These are phyloP conservation scores for Pangasius larnaudii DNA, from an alignment of 2,797 vertebrate species.

Conservation along the genomic window DNA sequence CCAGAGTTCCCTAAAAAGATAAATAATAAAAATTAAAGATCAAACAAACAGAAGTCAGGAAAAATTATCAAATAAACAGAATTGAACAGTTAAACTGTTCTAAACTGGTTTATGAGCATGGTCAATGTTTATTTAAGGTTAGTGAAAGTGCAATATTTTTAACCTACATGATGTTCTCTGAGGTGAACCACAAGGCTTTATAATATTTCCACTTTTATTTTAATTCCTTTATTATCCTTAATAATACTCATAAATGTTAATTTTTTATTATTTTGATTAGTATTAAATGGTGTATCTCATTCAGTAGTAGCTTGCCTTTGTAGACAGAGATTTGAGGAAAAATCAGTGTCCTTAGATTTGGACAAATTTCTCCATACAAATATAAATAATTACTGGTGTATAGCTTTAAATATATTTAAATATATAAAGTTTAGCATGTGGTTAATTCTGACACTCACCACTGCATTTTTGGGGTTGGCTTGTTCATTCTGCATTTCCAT, in stretches of 20 bases:
- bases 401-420: background rate
- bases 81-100: background rate
- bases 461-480: conserved; percentile 87
- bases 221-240: background rate
- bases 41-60: background rate
- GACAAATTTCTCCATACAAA: background rate
- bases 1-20: conserved; percentile 78
- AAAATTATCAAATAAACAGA: background rate
- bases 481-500: conserved; percentile 85
- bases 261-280: no score
- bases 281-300: background rate
- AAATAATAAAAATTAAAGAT: background rate
- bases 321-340: background rate
- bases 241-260: background rate
- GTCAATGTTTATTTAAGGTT: background rate
- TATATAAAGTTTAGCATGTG: background rate
- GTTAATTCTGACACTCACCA: conserved; percentile 72
- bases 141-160: background rate
- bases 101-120: background rate
- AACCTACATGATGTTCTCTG: background rate
- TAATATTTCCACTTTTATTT: background rate
- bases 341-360: background rate
- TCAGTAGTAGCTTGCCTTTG: no score
- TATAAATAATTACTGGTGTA: background rate
- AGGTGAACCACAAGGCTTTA: background rate